Conservation (phyloP, 1,140 invertebrate genomes). For the Pectinophora gossypiella region DNA sequence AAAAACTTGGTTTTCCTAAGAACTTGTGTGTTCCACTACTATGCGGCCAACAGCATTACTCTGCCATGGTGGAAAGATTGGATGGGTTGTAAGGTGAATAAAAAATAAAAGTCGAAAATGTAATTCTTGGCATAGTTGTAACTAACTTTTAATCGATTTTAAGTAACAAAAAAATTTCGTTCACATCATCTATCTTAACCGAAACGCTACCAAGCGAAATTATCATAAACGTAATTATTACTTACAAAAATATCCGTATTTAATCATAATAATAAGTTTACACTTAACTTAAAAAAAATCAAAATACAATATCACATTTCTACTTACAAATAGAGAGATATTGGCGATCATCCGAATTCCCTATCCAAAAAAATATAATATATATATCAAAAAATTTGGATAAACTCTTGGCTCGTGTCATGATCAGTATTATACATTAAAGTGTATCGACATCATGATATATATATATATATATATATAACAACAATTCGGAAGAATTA, state of each 20-base stretch:
- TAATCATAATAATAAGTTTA: slow-evolving; percentile 66
- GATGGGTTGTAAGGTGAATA: background rate
- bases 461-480: slow-evolving; percentile 12
- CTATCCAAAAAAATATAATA: slow-evolving; percentile 36
- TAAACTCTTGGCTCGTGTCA: slow-evolving; percentile 52
- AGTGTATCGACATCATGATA: slow-evolving; percentile 11
- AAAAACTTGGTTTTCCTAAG: background rate
- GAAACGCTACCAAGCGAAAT: slow-evolving; percentile 66
- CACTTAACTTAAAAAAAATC: slow-evolving; percentile 67
- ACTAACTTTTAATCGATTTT: slow-evolving; percentile 73
- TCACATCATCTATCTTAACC: slow-evolving; percentile 65
- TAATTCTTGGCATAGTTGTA: slow-evolving; percentile 71
- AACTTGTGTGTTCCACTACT: no score
- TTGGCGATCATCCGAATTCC: slow-evolving; percentile 51
- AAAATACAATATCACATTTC: slow-evolving; percentile 74
- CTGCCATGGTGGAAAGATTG: no score
- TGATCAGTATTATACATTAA: slow-evolving; percentile 47
- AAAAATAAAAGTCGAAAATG: slow-evolving; percentile 41
- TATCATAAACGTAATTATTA: slow-evolving; percentile 68
- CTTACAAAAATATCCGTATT: slow-evolving; percentile 71
- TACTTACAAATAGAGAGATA: slow-evolving; percentile 74
- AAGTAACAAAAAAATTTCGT: slow-evolving; percentile 73
- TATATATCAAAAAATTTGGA: slow-evolving; percentile 41
- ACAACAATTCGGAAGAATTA: slow-evolving; percentile 60
- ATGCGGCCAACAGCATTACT: no score